Evolutionary conservation across 92 coral and sea anemone species (phyloP).

Genomic region (Diadumene lineata): DNA sequence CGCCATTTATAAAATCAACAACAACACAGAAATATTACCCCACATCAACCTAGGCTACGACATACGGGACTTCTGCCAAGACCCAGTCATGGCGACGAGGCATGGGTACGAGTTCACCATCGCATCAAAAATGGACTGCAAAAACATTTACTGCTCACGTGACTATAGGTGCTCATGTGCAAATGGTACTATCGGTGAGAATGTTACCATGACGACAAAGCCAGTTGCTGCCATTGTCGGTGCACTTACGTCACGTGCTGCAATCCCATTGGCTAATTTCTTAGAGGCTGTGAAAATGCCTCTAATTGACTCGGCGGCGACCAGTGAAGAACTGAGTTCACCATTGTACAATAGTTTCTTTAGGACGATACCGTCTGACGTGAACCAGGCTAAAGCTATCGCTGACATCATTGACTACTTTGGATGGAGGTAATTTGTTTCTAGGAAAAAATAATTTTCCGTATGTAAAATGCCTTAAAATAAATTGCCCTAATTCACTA

Average conservation of each 20-base stretch:
- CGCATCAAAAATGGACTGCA: slow-evolving; percentile 42
- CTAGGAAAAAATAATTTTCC: no score
- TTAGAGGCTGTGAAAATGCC: slow-evolving; percentile 47
- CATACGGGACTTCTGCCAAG: slow-evolving; percentile 79
- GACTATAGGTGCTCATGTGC: slow-evolving; percentile 1
- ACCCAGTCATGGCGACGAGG: slow-evolving; percentile 46
- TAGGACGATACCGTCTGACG: slow-evolving; percentile 63
- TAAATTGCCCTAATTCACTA: no score
- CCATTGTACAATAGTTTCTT: slow-evolving; percentile 34
- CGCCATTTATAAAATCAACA: slow-evolving; percentile 63
- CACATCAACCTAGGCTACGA: slow-evolving; percentile 58
- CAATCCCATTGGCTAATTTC: slow-evolving; percentile 59
- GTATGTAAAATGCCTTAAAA: no score
- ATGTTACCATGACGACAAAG: slow-evolving; percentile 11
- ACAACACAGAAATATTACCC: slow-evolving; percentile 49
- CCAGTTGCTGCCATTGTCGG: slow-evolving; percentile 51
- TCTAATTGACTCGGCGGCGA: slow-evolving; percentile 59
- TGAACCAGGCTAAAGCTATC: slow-evolving; percentile 53
- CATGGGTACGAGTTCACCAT: slow-evolving; percentile 54
- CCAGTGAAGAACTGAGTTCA: slow-evolving; percentile 68
- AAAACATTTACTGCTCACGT: slow-evolving; percentile 4
- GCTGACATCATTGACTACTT: slow-evolving; percentile 62
- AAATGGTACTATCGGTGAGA: neutral
- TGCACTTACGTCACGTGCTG: slow-evolving; percentile 53
- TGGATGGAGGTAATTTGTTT: slow-evolving; percentile 58